phyloP scores from a whole-genome alignment of 2,888 invertebrate species.

The Mantis religiosa region DNA sequence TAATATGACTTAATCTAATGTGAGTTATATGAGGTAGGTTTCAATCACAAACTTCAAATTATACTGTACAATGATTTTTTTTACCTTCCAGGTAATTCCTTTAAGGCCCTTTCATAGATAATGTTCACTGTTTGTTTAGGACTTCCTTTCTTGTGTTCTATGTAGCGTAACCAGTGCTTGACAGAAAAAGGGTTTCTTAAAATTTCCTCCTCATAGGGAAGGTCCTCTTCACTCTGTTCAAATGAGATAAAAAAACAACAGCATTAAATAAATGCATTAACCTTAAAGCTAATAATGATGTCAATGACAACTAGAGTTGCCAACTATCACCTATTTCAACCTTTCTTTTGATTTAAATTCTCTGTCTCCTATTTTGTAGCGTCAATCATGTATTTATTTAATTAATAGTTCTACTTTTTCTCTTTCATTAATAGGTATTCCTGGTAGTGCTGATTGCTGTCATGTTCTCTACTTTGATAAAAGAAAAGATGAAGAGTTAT shows the following conservation, averaged over 20 bases:
- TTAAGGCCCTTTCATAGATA: slow-evolving; percentile 92
- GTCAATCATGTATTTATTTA: no score
- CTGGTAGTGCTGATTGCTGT: no score
- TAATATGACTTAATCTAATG: background rate
- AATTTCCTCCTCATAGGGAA: slow-evolving; percentile 98
- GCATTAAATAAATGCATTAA: background rate
- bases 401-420: no score
- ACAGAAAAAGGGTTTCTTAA: slow-evolving; percentile 95
- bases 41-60: background rate
- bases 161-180: slow-evolving; percentile 96
- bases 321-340: no score
- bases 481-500: no score
- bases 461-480: no score
- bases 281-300: no score
- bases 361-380: no score
- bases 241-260: background rate
- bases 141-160: slow-evolving; percentile 88
- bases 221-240: slow-evolving; percentile 81
- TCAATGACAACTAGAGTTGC: no score
- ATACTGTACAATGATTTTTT: background rate
- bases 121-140: slow-evolving; percentile 80
- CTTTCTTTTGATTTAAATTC: no score
- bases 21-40: background rate
- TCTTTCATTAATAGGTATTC: no score
- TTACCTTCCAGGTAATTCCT: slow-evolving; percentile 92